Percentiles rank a stretch among this genome's conserved stretches.
These are phyloP conservation scores for Macquaria australasica DNA, from an alignment of 2,113 vertebrate species.

Conservation along the genomic window DNA sequence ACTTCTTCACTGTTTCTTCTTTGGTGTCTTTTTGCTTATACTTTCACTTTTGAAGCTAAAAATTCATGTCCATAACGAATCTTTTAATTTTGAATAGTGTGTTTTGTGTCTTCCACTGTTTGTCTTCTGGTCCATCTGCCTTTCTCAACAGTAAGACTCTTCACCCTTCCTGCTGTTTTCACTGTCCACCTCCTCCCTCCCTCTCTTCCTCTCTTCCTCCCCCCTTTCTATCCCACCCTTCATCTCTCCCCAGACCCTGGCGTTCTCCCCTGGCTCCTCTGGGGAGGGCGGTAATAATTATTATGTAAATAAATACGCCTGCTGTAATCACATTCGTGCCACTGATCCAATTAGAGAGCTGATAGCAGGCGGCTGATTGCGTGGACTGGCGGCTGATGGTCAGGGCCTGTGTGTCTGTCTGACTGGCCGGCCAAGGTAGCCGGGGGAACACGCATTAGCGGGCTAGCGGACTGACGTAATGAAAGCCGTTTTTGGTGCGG, in stretches of 20 bases:
- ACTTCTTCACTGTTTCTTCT: not conserved
- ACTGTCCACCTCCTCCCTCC: constrained; percentile 51
- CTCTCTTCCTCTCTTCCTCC: not conserved
- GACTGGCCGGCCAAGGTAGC: constrained; percentile 50
- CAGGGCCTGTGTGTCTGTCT: constrained; percentile 80
- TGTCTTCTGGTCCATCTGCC: constrained; percentile 44
- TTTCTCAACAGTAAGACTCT: constrained; percentile 69
- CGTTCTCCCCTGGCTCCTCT: constrained; percentile 68
- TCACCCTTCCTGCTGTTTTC: constrained; percentile 59
- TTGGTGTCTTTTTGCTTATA: not conserved
- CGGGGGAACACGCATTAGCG: constrained; percentile 67
- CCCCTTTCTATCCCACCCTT: constrained; percentile 60
- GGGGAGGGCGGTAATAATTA: constrained; percentile 88
- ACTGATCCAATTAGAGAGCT: constrained; percentile 87
- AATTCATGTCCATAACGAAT: not conserved
- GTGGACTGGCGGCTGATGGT: constrained; percentile 82
- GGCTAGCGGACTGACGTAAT: constrained; percentile 70
- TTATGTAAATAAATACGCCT: constrained; percentile 91
- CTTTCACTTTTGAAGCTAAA: not conserved
- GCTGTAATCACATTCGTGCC: constrained; percentile 88
- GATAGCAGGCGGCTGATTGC: constrained; percentile 81
- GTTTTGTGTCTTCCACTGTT: constrained; percentile 17
- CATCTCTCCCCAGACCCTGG: constrained; percentile 67
- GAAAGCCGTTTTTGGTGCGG: constrained; percentile 70
- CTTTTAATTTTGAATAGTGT: not conserved